Evolutionary conservation across 1,140 invertebrate species (phyloP).

Genomic region (Formica exsecta): DNA sequence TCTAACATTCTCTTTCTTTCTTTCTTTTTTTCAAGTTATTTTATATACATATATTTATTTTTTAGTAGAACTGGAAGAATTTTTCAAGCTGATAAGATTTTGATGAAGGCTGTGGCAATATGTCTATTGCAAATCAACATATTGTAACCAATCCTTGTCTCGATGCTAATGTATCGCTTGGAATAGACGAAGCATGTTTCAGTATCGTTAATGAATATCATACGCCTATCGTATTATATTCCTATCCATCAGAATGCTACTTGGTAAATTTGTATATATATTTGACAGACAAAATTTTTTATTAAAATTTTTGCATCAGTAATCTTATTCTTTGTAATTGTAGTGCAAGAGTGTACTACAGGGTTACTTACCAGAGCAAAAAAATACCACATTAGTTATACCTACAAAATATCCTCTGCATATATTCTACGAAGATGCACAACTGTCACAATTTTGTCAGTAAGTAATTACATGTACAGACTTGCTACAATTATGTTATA

Average conservation of each 20-base stretch:
- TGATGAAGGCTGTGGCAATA: neutral
- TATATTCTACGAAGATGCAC: conserved; percentile 78
- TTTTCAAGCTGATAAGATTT: neutral
- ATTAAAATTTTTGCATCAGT: neutral
- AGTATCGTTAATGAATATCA: conserved; percentile 83
- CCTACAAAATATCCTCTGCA: conserved; percentile 85
- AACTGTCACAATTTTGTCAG: conserved; percentile 77
- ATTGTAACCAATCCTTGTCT: conserved; percentile 46
- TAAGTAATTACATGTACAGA: conserved; percentile 74
- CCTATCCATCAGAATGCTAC: conserved; percentile 83
- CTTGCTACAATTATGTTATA: neutral
- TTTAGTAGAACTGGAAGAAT: neutral
- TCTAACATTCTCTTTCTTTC: no score
- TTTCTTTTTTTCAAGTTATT: neutral
- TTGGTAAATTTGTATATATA: conserved; percentile 68
- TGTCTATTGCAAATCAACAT: neutral
- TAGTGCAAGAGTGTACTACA: conserved; percentile 84
- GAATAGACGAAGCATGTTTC: conserved; percentile 86
- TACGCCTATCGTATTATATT: conserved; percentile 78
- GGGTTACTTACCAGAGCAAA: conserved; percentile 73
- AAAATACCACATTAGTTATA: conserved; percentile 82
- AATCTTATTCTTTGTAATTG: conserved; percentile 52
- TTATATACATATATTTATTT: conserved; percentile 1
- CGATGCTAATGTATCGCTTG: conserved; percentile 74
- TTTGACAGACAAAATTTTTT: neutral